phyloP scores from a whole-genome alignment of 2,113 vertebrate genomes.

The Bettongia penicillata region DNA sequence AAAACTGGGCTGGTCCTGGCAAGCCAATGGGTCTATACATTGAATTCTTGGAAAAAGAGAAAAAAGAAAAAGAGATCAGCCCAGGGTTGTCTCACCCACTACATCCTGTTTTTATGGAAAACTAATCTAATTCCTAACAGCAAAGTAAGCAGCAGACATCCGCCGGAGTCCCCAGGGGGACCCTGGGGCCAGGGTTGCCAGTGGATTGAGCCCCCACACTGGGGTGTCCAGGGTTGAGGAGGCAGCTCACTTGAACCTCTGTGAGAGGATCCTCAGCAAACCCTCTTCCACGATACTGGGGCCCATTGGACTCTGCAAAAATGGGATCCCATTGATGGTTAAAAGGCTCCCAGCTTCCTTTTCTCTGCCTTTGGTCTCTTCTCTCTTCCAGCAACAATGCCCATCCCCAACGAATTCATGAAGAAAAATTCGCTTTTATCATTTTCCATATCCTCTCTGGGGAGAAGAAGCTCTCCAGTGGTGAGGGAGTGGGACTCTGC shows the following conservation, averaged over 20 bases:
- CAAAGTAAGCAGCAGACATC: slow-evolving; percentile 4
- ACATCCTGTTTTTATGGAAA: slow-evolving; percentile 87
- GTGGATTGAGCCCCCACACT: slow-evolving; percentile 3
- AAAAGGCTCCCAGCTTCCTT: not conserved
- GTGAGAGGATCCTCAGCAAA: not conserved
- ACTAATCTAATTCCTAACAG: slow-evolving; percentile 56
- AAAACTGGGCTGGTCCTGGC: slow-evolving; percentile 35
- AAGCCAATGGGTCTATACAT: slow-evolving; percentile 26
- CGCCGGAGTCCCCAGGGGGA: not conserved
- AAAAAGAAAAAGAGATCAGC: not conserved
- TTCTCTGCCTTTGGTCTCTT: not conserved
- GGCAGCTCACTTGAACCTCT: not conserved
- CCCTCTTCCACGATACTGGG: not conserved
- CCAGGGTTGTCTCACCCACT: slow-evolving; percentile 35
- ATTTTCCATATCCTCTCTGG: not conserved
- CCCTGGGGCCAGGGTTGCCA: not conserved
- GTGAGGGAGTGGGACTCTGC: fast-evolving
- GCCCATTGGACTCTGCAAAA: not conserved
- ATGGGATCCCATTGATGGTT: not conserved
- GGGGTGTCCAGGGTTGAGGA: not conserved
- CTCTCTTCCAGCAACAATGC: not conserved
- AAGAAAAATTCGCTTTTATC: not conserved
- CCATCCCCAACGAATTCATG: not conserved
- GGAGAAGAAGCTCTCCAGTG: not conserved
- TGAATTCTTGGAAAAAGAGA: slow-evolving; percentile 70